phyloP scores from a whole-genome alignment of 1,140 invertebrate species.

The Ectropis grisescens region DNA sequence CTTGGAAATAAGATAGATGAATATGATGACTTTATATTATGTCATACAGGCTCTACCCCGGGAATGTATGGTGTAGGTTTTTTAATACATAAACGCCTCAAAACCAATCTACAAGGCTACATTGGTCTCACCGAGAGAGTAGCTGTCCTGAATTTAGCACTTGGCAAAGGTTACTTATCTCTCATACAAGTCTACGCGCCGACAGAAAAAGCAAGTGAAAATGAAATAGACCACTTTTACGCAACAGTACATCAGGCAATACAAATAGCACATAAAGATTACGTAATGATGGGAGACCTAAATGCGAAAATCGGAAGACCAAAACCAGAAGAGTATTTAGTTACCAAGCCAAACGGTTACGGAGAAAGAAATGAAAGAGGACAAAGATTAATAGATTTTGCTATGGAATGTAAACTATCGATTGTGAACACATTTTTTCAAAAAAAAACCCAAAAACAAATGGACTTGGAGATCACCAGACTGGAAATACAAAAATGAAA shows the following conservation, averaged over 20 bases:
- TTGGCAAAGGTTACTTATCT: not conserved
- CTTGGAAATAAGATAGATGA: not conserved
- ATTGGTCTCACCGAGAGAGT: not conserved
- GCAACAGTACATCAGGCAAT: not conserved
- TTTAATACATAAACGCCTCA: not conserved
- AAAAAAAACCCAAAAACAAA: not conserved
- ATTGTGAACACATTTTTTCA: not conserved
- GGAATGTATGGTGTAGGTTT: not conserved
- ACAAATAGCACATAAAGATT: not conserved
- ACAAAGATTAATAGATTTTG: not conserved
- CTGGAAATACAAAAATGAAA: not conserved
- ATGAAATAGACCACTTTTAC: not conserved
- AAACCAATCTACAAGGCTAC: not conserved
- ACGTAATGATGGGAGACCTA: not conserved
- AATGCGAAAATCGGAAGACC: not conserved
- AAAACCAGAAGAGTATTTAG: not conserved
- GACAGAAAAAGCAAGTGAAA: not conserved
- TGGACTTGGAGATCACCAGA: not conserved
- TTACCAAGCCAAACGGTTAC: not conserved
- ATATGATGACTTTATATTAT: conserved; percentile 1
- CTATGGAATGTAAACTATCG: not conserved
- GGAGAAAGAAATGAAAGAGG: conserved; percentile 1
- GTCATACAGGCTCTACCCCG: not conserved
- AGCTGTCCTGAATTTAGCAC: not conserved
- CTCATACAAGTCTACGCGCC: conserved; percentile 1